Base-by-base conservation (phyloP, 1,140 invertebrate genomes). In the Pissodes strobi region DNA sequence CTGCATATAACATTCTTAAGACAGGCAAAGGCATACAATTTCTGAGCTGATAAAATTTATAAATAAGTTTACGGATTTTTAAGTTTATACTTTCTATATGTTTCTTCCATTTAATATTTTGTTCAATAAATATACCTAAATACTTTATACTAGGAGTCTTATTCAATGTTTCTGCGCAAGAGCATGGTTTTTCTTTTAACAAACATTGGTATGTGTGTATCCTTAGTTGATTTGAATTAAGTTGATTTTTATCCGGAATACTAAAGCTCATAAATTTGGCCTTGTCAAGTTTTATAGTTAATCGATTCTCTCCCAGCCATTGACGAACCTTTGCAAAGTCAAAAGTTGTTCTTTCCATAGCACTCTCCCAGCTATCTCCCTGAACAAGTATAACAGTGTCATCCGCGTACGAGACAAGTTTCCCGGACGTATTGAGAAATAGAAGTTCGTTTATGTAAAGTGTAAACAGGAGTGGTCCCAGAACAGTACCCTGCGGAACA, bases 381-480 rank as follows among this genome's bases (percentile, higher is more conserved):
- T 9, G 5, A n/a, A 43, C 39, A n/a, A 43, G 5, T 17, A 43
- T 5, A 17, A 17, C 39, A 12, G 39, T 43, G 15, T 43, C 39
- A n/a, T n/a, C n/a, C n/a, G n/a, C n/a, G n/a, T n/a, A n/a, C n/a
- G n/a, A n/a, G n/a, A n/a, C n/a, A n/a, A n/a, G n/a, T n/a, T n/a
- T n/a, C n/a, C n/a, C n/a, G n/a, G n/a, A n/a, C n/a, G n/a, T n/a
- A n/a, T n/a, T n/a, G n/a, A n/a, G n/a, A n/a, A n/a, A n/a, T n/a
- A n/a, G n/a, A n/a, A n/a, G n/a, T n/a, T n/a, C n/a, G n/a, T n/a
- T 43, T 17, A 43, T 43, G 15, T 43, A 43, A 12, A 43, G 39
- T 43, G 13, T 17, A 43, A n/a, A 34, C n/a, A 43, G 39, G 15
- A 12, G 9, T 10, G 39, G 13, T 43, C 18, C 10, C 15, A 12